Evolutionary conservation across 2,113 vertebrate genomes (phyloP).

Genomic region (Paralichthys olivaceus): DNA sequence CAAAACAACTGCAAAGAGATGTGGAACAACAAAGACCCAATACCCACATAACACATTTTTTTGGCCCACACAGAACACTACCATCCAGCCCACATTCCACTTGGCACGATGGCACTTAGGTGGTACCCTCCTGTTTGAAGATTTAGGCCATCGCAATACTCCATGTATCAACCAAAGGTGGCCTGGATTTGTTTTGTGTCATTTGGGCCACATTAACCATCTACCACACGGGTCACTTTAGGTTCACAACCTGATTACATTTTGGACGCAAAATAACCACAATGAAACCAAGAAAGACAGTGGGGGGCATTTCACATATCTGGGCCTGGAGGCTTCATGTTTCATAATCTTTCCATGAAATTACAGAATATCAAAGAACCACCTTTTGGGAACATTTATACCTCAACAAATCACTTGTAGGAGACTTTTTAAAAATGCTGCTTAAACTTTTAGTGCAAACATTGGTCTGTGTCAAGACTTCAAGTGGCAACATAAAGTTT

Average conservation of each 20-base stretch:
- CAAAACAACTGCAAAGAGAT: neutral
- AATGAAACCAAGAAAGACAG: neutral
- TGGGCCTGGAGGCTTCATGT: neutral
- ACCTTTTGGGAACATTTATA: neutral
- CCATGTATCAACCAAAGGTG: too few species aligned
- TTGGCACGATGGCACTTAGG: too few species aligned
- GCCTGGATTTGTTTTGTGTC: too few species aligned
- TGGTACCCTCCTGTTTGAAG: too few species aligned
- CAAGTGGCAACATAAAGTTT: constrained; percentile 9
- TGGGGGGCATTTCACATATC: neutral
- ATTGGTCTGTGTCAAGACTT: neutral
- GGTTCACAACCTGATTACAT: too few species aligned
- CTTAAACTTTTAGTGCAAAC: neutral
- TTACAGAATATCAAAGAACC: neutral
- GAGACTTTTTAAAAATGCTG: neutral
- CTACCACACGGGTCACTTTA: too few species aligned
- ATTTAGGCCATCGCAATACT: too few species aligned
- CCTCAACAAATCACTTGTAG: neutral
- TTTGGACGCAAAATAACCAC: neutral
- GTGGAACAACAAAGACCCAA: too few species aligned
- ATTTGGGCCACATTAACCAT: too few species aligned
- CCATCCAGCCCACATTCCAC: too few species aligned
- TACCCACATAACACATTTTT: too few species aligned
- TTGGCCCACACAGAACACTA: too few species aligned
- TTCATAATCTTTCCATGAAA: neutral